phyloP scores from a whole-genome alignment of 30 jellyfish, hydroid and myxozoan genomes.

The Cassiopea andromeda region DNA sequence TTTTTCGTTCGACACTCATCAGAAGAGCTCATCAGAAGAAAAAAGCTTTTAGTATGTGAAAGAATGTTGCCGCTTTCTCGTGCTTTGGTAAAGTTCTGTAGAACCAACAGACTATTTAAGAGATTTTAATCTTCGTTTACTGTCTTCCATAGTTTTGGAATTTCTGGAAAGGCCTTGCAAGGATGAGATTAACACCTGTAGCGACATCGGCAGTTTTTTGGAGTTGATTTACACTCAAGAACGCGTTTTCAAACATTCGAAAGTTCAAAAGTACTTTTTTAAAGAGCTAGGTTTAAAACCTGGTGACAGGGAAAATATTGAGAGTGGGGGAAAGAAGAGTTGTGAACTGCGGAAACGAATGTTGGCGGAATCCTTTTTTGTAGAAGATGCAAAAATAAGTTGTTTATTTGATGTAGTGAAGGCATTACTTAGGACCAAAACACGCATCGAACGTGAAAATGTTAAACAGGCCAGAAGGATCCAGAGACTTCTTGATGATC shows the following conservation, averaged over 20 bases:
- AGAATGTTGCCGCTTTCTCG: too few species aligned
- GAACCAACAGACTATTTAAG: too few species aligned
- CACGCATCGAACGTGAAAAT: background rate
- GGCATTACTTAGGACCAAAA: background rate
- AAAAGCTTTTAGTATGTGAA: too few species aligned
- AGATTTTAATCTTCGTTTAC: background rate
- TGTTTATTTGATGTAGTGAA: background rate
- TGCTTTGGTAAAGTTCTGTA: too few species aligned
- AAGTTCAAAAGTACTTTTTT: background rate
- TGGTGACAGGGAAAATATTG: constrained; percentile 20
- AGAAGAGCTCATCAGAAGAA: too few species aligned
- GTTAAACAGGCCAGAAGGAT: background rate
- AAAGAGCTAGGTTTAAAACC: background rate
- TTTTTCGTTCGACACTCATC: too few species aligned
- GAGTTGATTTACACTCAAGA: background rate
- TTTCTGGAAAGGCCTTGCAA: background rate
- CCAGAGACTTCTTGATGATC: constrained; percentile 16
- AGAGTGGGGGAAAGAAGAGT: background rate
- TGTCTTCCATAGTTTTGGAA: background rate
- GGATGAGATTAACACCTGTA: background rate
- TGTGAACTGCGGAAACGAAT: background rate
- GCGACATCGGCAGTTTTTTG: background rate
- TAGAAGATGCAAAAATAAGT: background rate
- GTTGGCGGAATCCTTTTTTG: background rate
- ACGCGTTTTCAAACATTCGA: background rate